Evolutionary conservation across 2,113 vertebrate genomes (phyloP).

Genomic region (Ploceus nigricollis): DNA sequence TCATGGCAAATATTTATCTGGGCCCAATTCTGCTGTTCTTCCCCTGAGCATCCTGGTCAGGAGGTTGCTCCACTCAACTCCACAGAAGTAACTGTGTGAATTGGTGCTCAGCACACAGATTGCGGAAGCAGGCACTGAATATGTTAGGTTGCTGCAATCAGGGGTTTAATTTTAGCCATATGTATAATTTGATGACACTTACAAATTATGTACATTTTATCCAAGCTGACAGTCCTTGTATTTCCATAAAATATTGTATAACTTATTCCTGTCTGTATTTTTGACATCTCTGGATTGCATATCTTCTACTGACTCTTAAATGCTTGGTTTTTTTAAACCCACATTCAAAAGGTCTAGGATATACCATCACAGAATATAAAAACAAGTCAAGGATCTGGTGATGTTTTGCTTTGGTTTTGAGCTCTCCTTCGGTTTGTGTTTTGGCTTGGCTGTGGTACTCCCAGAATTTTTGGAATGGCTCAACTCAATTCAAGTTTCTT

Average conservation of each 20-base stretch:
- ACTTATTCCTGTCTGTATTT: slow-evolving; percentile 20
- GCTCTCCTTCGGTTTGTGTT: not conserved
- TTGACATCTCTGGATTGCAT: slow-evolving; percentile 43
- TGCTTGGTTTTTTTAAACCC: slow-evolving; percentile 9
- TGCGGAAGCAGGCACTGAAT: not conserved
- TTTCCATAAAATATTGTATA: slow-evolving; percentile 25
- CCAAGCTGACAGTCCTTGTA: slow-evolving; percentile 16
- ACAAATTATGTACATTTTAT: slow-evolving; percentile 1
- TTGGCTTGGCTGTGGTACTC: not conserved
- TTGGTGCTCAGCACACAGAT: not conserved
- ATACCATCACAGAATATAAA: not conserved
- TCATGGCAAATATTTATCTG: slow-evolving; percentile 19
- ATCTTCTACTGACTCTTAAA: slow-evolving; percentile 50
- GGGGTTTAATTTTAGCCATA: slow-evolving; percentile 56
- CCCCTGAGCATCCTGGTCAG: not conserved
- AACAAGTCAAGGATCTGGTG: not conserved
- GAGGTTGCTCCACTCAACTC: not conserved
- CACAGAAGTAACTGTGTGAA: not conserved
- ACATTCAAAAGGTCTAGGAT: not conserved
- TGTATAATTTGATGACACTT: slow-evolving; percentile 6
- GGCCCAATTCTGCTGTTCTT: not conserved
- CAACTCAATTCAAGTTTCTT: not conserved
- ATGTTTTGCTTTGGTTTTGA: slow-evolving; percentile 6
- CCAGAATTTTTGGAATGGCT: not conserved
- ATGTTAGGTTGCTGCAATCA: slow-evolving; percentile 34